Evolutionary conservation across 2,888 invertebrate genomes (phyloP), one percentile per base, ranked within the genome.

Genomic region (Habrosyne pyritoides): DNA sequence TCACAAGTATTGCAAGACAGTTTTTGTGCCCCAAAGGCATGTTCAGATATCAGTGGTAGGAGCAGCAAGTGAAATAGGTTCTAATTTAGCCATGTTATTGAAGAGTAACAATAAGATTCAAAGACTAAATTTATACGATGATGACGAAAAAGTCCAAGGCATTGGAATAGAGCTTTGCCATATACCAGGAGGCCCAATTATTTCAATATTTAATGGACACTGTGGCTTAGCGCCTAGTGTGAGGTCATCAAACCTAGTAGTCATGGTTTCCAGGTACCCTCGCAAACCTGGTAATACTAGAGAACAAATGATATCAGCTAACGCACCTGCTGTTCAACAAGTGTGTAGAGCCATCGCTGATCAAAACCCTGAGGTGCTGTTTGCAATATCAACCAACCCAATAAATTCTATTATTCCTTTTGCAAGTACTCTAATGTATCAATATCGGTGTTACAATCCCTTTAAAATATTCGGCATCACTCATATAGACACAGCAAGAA

Each of bases 341-440:
- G 60, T 87, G 21, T 87, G 86, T 56, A 73, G 63, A 59, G 77
- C 78, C 18, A 68, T 88, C 14, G 73, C 81, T 10, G 75, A 78
- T 24, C 61, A 77, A 51, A 87, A 86, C 51, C 79, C 79, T 22
- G 68, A 75, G 6, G 81, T 84, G 2, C 81, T 88, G 52, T 60
- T 89, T 42, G 88, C 83, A 2, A 78, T 88, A 8, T 73, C 85
- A 2, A 83, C 86, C 2, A 86, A 77, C 59, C 88, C 87, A 2
- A 67, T 89, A 12, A 89, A 89, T 58, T 81, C 78, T 10, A 76
- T 87, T 8, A 65, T 88, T 12, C 88, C 89, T 6, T 86, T 86
- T 58, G 85, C 81, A 7, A 81, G 84, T 58, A 59, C 74, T 12
- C 55, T 87, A 12, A 68, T 89, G 53, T 67, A 66, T 46, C 77